Base-by-base conservation (phyloP, 2,888 invertebrate species). In the Thymelicus lineola region DNA sequence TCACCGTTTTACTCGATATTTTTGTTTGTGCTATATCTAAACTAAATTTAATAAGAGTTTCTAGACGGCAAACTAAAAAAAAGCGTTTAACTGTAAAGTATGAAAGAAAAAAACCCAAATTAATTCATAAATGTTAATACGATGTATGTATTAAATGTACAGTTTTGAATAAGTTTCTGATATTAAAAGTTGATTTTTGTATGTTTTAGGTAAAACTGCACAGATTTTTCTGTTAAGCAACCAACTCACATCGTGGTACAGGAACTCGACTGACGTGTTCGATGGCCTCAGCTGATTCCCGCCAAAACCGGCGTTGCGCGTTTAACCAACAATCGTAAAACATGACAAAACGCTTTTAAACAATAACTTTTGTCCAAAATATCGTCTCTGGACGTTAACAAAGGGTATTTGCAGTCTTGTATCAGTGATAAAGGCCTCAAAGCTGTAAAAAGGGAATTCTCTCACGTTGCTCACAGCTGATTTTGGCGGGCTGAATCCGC, bases 231-330 rank as follows among this genome's bases (percentile, higher is more conserved):
- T 55, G 15, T 35, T 58, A 42, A 42, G 63, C 58, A 42, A 63
- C 36, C 63, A 20, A 57, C 63, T 28, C 36, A 36, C 12, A 50
- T 42, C 73, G 66, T 75, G 58, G 70, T 76, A 65, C 53, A 12
- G 58, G 53, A 71, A 70, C 73, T 71, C 55, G 76, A 75, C 62
- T 68, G 74, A 77, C 79, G 74, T 75, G 76, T 76, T 75, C 60
- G 59, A 57, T 50, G 65, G 67, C 59, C 75, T 76, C 80, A 80
- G 80, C 80, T 80, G 80, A 80, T 79, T 80, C 79, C 79, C 80
- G 80, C 80, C 80, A 80, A 78, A 80, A 75, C 77, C 66, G 75
- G 76, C 75, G 74, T 75, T 76, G 66, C 60, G 48, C 70, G 42
- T 53, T 35, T 64, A 64, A 64, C 69, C 63, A 64, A 63, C 69